Evolutionary conservation across 2,797 vertebrate species (phyloP), one percentile per base, ranked within the genome.

Genomic region (Rhabdomys pumilio): DNA sequence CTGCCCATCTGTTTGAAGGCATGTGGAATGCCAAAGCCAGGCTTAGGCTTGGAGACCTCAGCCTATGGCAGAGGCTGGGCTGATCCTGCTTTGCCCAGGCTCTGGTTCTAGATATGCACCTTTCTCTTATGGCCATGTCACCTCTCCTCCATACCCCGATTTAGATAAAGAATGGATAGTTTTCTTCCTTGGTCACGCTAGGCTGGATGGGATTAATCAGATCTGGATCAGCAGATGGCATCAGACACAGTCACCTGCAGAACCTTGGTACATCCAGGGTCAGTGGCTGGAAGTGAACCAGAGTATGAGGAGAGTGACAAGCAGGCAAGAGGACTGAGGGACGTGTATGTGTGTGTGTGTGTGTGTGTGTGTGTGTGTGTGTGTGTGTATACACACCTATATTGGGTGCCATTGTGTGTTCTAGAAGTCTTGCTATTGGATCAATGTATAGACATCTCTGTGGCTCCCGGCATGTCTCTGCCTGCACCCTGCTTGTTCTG

Each of bases 141-240:
- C 57, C 19, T 87, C 57, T 73, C 26, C 14, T 15, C 14, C 14
- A 10, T 59, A 22, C 38, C 24, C n/a, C 61, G 12, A n/a, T 73
- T 87, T 80, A 53, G 31, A 81, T 92, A 73, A 47, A 88, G 61
- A 69, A 10, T 72, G 75, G 17, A 10, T 53, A 75, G 17, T 19
- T 47, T 95, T 44, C 77, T 91, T 94, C 91, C 47, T 77, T 75
- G 69, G 26, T 84, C 59, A 10, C 13, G 19, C 34, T 77, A 44
- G 80, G 75, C 7, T 12, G 82, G 31, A 65, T 81, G 65, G 50
- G 59, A 38, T 61, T 63, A 88, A 69, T 63, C 31, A 83, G 57
- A 79, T 84, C 95, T 91, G 72, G 95, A 79, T 93, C 86, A 91
- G 87, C 92, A 98, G 94, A 94, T 97, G 92, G 90, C 81, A 73